Evolutionary conservation across 2,113 vertebrate species (phyloP), one percentile per base, ranked within the genome.

Genomic region (Petaurus breviceps): DNA sequence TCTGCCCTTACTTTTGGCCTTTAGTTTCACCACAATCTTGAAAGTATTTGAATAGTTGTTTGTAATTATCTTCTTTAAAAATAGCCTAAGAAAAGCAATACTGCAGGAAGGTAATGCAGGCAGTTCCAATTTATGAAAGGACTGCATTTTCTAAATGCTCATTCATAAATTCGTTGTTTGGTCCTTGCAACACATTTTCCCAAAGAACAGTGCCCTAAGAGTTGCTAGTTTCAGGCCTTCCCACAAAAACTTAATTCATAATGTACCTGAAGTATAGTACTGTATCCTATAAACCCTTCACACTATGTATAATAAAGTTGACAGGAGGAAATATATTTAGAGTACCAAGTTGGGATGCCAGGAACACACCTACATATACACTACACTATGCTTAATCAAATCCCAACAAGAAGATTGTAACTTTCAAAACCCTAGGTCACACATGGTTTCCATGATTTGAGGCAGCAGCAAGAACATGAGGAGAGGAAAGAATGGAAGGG

Each of bases 1-100:
- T 96, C 93, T 89, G 96, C 91, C 50, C 91, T 94, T 46, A 94
- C 9, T 95, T 95, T 92, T 93, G 37, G 11, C n/a, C 94, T 97
- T 97, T 22, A 31, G 91, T 94, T 84, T 93, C 46, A 90, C 61
- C 8, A 94, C 8, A 89, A 28, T 55, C 57, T 93, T 95, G 31
- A 91, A 93, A 96, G 46, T 3, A 95, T 94, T 50, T 91, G 19
- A 92, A 91, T 92, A 93, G 16, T 89, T 96, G 95, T 54, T 95
- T 90, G n/a, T 16, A 95, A 96, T 4, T 52, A 92, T 57, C 22
- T 43, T 93, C 47, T 94, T 96, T 43, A 93, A 31, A 61, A 93
- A 96, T 53, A 43, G 43, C 8, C 92, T 93, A 89, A 61, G 68
- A n/a, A 43, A 37, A 96, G 25, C 95, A 95, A 52, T 9, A 92